phyloP scores from a whole-genome alignment of 2,113 vertebrate species.

The Archilochus colubris region DNA sequence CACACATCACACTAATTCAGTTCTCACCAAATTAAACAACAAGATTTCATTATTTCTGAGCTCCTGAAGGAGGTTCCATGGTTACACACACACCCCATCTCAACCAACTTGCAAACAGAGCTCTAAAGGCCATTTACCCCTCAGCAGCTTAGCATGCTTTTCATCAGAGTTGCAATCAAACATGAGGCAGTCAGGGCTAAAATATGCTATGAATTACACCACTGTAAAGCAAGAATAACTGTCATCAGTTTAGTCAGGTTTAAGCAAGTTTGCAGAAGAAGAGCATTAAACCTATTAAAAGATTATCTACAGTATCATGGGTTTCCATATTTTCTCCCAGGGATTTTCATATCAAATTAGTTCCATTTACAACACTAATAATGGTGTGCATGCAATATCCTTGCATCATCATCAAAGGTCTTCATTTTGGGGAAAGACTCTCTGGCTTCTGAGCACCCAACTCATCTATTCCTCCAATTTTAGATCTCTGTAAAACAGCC shows the following conservation, averaged over 20 bases:
- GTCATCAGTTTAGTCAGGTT: background rate
- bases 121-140: background rate
- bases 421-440: background rate
- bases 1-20: background rate
- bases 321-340: background rate
- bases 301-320: background rate
- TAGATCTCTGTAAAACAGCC: background rate
- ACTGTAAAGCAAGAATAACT: background rate
- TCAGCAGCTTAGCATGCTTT: background rate
- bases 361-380: background rate
- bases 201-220: background rate
- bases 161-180: background rate
- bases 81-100: background rate
- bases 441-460: background rate
- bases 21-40: background rate
- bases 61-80: background rate
- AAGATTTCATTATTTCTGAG: background rate
- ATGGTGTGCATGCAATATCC: rapidly evolving
- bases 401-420: background rate
- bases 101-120: background rate
- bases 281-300: background rate
- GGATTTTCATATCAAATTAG: background rate
- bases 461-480: background rate
- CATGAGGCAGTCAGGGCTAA: background rate
- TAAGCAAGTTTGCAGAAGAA: background rate